These are phyloP conservation scores for Jaculus jaculus DNA, from an alignment of 2,113 vertebrate genomes.

Conservation along the genomic window DNA sequence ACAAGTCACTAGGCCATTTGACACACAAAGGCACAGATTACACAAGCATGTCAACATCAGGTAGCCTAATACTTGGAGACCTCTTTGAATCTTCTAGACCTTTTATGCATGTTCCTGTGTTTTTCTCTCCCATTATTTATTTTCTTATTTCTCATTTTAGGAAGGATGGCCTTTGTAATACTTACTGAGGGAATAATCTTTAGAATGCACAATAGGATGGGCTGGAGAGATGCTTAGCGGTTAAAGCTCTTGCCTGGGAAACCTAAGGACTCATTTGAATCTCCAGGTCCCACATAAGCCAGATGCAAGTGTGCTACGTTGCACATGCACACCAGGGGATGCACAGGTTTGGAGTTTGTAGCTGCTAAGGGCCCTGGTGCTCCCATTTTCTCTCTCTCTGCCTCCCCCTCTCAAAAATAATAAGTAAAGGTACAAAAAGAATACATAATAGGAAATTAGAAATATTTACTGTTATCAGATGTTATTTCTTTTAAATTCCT, in stretches of 20 bases:
- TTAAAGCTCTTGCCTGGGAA: no score
- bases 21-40: not conserved
- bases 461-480: not conserved
- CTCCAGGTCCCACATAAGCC: no score
- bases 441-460: not conserved
- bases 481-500: slow-evolving; percentile 6
- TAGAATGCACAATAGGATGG: not conserved
- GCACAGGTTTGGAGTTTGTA: no score
- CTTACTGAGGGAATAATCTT: not conserved
- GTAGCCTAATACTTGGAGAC: not conserved
- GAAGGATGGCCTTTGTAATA: not conserved
- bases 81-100: not conserved
- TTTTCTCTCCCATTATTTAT: slow-evolving; percentile 5
- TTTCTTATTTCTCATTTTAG: slow-evolving; percentile 12
- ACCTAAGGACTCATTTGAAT: no score
- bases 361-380: no score
- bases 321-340: no score
- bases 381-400: no score
- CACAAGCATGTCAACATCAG: not conserved
- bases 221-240: no score
- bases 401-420: no score
- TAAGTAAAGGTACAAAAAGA: no score
- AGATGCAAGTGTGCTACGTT: no score
- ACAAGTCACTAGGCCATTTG: not conserved
- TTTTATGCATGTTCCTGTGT: not conserved